Evolutionary conservation across 1,140 invertebrate species (phyloP).

Genomic region (Popillia japonica): DNA sequence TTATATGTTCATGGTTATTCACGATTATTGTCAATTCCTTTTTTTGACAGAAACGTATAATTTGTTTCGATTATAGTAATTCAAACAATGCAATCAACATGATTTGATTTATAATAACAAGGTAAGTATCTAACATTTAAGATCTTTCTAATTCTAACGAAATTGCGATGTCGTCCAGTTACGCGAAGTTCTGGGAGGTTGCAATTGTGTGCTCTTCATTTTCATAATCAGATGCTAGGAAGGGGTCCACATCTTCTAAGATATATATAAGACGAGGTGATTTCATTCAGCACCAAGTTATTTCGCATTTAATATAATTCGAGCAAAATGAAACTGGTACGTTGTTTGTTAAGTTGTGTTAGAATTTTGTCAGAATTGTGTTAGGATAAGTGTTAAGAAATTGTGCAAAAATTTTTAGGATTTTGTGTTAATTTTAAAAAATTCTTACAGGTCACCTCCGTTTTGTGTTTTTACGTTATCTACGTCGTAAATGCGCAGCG

Average conservation of each 20-base stretch:
- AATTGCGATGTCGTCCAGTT: conserved; percentile 7
- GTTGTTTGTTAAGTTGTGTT: not conserved
- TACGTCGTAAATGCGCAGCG: not conserved
- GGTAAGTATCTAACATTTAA: conserved; percentile 16
- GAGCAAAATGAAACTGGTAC: conserved; percentile 25
- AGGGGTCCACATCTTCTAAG: conserved; percentile 18
- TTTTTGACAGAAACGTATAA: not conserved
- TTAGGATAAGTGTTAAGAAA: not conserved
- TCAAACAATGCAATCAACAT: not conserved
- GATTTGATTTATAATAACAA: conserved; percentile 17
- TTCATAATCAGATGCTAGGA: conserved; percentile 7
- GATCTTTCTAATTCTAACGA: not conserved
- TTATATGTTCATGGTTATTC: conserved; percentile 1
- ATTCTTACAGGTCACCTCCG: not conserved
- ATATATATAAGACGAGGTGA: conserved; percentile 24
- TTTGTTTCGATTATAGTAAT: not conserved
- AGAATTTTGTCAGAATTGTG: not conserved
- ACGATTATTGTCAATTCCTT: conserved; percentile 1
- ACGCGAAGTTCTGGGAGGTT: conserved; percentile 25
- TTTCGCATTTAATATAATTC: not conserved
- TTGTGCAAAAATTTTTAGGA: not conserved
- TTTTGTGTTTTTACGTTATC: not conserved
- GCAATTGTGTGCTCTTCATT: conserved; percentile 16
- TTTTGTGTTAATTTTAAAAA: not conserved
- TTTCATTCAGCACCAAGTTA: not conserved